Conservation (phyloP, 2,888 invertebrate species). For the Ferrisia virgata region DNA sequence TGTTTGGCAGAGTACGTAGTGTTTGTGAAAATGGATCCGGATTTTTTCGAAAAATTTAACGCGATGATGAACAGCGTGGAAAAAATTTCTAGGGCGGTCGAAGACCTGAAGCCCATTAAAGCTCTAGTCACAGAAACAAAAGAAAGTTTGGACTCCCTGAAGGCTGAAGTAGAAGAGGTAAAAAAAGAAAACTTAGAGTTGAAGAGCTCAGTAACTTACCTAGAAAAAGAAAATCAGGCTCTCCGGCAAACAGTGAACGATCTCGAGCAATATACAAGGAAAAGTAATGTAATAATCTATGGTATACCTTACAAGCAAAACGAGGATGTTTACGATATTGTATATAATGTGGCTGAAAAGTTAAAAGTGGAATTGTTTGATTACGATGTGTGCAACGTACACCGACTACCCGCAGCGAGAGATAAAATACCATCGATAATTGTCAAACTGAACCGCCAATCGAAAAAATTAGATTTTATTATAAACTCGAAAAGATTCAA, state of each 20-base stretch:
- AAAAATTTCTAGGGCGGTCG: background rate
- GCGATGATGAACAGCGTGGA: background rate
- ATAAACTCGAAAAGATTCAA: too few relatives aligned
- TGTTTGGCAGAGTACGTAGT: too few relatives aligned
- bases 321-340: background rate
- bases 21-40: conserved; percentile 8
- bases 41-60: background rate
- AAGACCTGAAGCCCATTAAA: background rate
- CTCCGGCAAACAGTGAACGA: background rate
- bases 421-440: too few relatives aligned
- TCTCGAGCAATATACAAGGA: background rate
- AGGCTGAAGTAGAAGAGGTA: background rate
- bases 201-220: background rate
- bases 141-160: background rate
- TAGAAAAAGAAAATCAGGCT: background rate
- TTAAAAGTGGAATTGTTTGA: background rate
- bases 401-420: too few relatives aligned
- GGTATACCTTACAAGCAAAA: background rate
- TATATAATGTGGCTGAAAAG: background rate
- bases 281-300: background rate
- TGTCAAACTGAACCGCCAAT: too few relatives aligned
- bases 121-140: background rate
- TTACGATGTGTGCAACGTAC: background rate
- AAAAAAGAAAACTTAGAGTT: background rate
- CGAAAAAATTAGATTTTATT: too few relatives aligned